Evolutionary conservation across 2,888 invertebrate species (phyloP).

Genomic region (Cetonia aurata): DNA sequence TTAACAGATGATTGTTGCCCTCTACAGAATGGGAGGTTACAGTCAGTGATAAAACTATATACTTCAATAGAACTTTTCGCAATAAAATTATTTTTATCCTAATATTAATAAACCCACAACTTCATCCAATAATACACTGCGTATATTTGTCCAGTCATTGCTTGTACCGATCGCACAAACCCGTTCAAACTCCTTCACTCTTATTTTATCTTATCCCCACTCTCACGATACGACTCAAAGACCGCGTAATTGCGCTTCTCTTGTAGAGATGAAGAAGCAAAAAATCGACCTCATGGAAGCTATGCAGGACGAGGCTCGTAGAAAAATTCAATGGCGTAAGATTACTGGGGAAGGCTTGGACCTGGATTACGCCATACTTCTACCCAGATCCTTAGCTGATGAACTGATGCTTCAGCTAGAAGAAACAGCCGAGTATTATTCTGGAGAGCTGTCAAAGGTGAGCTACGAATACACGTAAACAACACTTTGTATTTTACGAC

Average conservation of each 20-base stretch:
- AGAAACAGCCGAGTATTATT: conserved; percentile 72
- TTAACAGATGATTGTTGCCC: too few relatives aligned
- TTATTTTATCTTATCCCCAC: too few relatives aligned
- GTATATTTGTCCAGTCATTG: too few relatives aligned
- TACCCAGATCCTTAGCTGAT: conserved; percentile 67
- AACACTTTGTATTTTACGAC: not conserved
- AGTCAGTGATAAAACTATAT: too few relatives aligned
- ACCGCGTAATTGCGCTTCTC: not conserved
- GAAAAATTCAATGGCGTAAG: conserved; percentile 58
- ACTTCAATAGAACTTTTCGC: too few relatives aligned
- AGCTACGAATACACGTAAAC: not conserved
- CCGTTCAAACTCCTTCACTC: too few relatives aligned
- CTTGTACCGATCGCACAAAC: too few relatives aligned
- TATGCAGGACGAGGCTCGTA: conserved; percentile 50
- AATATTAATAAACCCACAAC: too few relatives aligned
- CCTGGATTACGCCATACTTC: conserved; percentile 70
- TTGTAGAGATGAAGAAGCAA: conserved; percentile 51
- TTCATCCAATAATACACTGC: too few relatives aligned
- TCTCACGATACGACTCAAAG: too few relatives aligned
- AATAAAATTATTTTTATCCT: too few relatives aligned
- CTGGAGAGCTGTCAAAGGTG: conserved; percentile 73
- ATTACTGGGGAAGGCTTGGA: conserved; percentile 70
- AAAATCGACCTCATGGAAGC: conserved; percentile 54
- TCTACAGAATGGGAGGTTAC: too few relatives aligned
- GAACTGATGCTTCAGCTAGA: conserved; percentile 70